These are phyloP conservation scores for Neodiprion lecontei DNA, from an alignment of 1,140 invertebrate genomes.

Conservation along the genomic window DNA sequence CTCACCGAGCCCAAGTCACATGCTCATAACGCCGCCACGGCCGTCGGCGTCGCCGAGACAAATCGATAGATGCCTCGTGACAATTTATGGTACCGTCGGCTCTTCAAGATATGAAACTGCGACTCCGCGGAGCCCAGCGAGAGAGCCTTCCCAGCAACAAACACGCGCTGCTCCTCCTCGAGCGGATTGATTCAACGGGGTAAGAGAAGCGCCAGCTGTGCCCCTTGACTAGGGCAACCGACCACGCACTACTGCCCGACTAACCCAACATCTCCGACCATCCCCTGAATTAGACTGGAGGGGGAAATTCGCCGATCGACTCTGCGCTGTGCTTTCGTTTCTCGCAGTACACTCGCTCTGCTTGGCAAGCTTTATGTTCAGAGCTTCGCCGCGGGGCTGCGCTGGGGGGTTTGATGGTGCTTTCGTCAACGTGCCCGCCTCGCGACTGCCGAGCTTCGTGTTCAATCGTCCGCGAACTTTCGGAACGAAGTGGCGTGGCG, in stretches of 20 bases:
- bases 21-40: no score
- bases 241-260: constrained; percentile 6
- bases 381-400: neutral
- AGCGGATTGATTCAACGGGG: no score
- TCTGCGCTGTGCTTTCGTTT: constrained; percentile 2
- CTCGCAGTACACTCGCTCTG: neutral
- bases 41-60: no score
- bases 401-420: neutral
- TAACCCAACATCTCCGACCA: neutral
- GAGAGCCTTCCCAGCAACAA: no score
- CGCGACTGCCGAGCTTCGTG: neutral
- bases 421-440: neutral
- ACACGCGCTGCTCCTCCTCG: no score
- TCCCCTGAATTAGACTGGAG: neutral
- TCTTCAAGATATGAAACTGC: no score
- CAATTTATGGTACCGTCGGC: no score
- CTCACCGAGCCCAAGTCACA: no score
- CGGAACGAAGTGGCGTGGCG: no score
- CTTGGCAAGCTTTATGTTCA: neutral
- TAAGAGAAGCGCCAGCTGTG: no score
- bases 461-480: neutral
- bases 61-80: no score
- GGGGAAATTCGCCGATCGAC: constrained; percentile 4
- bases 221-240: neutral
- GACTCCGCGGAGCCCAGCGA: no score